Evolutionary conservation across 2,797 vertebrate species (phyloP).

Genomic region (Rhabdomys pumilio): DNA sequence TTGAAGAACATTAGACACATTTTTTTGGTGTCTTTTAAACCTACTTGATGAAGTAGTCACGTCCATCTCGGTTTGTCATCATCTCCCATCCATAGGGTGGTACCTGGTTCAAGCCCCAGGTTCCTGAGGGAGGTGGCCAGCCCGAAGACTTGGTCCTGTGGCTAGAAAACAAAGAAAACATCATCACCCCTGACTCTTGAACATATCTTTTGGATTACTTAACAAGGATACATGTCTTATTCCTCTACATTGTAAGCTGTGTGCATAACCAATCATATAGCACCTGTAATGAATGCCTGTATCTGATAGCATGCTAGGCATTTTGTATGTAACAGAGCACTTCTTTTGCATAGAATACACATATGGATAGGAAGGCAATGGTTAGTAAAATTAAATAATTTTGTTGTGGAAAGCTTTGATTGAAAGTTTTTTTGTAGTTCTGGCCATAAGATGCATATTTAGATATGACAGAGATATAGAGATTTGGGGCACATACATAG

Average conservation of each 20-base stretch:
- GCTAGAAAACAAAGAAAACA: conserved; percentile 87
- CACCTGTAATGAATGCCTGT: background rate
- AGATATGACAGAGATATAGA: background rate
- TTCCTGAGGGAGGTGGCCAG: conserved; percentile 95
- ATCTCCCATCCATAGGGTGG: conserved; percentile 99
- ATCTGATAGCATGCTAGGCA: background rate
- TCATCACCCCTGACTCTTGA: background rate
- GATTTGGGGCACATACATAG: background rate
- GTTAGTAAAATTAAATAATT: conserved; percentile 10
- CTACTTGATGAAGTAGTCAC: conserved; percentile 98
- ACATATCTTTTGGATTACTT: background rate
- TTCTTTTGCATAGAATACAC: background rate
- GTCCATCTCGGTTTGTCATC: conserved; percentile 96
- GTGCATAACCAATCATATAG: background rate
- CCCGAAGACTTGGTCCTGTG: conserved; percentile 97
- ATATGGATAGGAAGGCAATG: background rate
- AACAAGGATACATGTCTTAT: background rate
- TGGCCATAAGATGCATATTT: background rate
- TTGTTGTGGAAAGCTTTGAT: conserved; percentile 29
- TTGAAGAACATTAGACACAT: background rate
- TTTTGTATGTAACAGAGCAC: background rate
- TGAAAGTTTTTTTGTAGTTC: background rate
- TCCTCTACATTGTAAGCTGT: background rate
- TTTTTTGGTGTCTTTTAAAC: conserved; percentile 23
- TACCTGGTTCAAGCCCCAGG: conserved; percentile 95